Percentiles rank a stretch among this genome's conserved stretches.
These are phyloP conservation scores for Epinephelus moara DNA, from an alignment of 2,113 vertebrate genomes.

Conservation along the genomic window DNA sequence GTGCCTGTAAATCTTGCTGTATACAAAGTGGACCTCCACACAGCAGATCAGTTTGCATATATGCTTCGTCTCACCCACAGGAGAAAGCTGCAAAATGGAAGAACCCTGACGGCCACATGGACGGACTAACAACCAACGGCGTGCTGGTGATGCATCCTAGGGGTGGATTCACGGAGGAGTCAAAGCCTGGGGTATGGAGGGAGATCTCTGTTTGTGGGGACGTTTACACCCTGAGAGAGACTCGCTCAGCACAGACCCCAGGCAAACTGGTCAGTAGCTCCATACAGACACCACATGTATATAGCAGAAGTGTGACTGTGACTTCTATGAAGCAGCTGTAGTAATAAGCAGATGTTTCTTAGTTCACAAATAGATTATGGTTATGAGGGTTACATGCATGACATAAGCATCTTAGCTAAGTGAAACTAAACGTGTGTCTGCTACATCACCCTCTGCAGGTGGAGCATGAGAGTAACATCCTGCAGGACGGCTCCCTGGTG, in stretches of 20 bases:
- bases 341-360: constrained; percentile 18
- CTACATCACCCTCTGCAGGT: constrained; percentile 83
- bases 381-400: background rate
- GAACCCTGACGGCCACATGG: constrained; percentile 99
- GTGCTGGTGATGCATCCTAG: constrained; percentile 98
- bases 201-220: constrained; percentile 99
- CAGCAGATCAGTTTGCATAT: background rate
- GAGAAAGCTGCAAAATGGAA: constrained; percentile 99
- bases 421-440: background rate
- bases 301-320: background rate
- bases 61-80: constrained; percentile 75
- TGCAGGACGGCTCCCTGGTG: constrained; percentile 96
- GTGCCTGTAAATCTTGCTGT: constrained; percentile 1
- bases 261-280: constrained; percentile 92
- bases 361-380: background rate
- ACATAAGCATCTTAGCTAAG: background rate
- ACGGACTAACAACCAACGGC: constrained; percentile 96
- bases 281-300: constrained; percentile 30
- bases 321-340: background rate
- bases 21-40: background rate
- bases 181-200: constrained; percentile 95
- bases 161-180: constrained; percentile 96
- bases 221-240: constrained; percentile 96
- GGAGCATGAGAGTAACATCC: constrained; percentile 94
- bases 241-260: constrained; percentile 94